These are phyloP conservation scores for Hyperoodon ampullatus DNA, from an alignment of 2,113 vertebrate species.

Conservation along the genomic window DNA sequence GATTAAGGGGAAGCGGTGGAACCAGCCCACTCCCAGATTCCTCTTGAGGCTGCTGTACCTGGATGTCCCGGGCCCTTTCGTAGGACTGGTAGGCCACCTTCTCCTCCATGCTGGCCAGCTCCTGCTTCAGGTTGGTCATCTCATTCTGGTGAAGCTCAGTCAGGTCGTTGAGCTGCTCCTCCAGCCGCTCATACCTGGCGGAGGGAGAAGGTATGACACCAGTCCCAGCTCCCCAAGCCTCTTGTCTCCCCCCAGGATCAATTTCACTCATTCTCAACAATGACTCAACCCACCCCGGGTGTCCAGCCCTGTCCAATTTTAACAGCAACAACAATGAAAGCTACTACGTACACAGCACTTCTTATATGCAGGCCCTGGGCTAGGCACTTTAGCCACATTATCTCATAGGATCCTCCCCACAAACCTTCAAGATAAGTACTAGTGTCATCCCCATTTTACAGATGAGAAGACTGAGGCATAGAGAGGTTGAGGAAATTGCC, in stretches of 20 bases:
- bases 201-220: accelerated
- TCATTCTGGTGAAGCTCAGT: slow-evolving; percentile 99
- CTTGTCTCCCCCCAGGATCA: background rate
- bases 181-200: slow-evolving; percentile 95
- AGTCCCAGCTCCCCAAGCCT: accelerated
- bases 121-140: slow-evolving; percentile 99
- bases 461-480: background rate
- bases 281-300: background rate
- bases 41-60: slow-evolving; percentile 85
- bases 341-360: background rate
- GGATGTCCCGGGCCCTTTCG: slow-evolving; percentile 97
- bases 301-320: background rate
- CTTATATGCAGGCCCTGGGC: background rate
- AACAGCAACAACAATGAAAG: background rate
- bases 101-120: slow-evolving; percentile 99
- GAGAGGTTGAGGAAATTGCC: background rate
- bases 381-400: background rate
- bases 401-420: background rate
- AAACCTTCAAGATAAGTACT: background rate
- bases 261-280: background rate
- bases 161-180: slow-evolving; percentile 97
- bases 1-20: background rate
- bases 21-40: background rate
- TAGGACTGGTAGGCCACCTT: slow-evolving; percentile 99
- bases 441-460: background rate